Evolutionary conservation across 2,888 invertebrate genomes (phyloP).

Genomic region (Erynnis tages): DNA sequence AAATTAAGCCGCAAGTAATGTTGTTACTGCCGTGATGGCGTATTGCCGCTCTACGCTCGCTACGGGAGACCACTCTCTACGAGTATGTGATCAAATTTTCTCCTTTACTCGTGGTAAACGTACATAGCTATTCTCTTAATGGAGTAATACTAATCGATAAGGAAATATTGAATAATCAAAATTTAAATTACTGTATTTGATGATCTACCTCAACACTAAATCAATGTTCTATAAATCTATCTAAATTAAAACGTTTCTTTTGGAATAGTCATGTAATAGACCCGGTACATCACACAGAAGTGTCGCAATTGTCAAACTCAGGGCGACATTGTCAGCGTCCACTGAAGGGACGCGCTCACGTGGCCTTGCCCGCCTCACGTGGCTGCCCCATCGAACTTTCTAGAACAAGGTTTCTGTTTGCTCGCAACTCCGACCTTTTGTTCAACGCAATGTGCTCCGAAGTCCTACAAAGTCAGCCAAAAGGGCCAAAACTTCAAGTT

Average conservation of each 20-base stretch:
- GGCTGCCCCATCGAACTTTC: slow-evolving; percentile 31
- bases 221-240: too few species aligned
- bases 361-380: slow-evolving; percentile 39
- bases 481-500: slow-evolving; percentile 54
- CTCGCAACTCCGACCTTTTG: slow-evolving; percentile 49
- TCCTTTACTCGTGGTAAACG: slow-evolving; percentile 8
- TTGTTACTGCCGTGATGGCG: slow-evolving; percentile 17
- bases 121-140: not conserved
- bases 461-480: slow-evolving; percentile 57
- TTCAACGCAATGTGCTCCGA: slow-evolving; percentile 58
- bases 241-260: too few species aligned
- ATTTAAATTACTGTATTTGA: not conserved
- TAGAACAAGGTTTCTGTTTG: slow-evolving; percentile 54
- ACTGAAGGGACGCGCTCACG: slow-evolving; percentile 52
- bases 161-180: not conserved
- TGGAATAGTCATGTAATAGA: not conserved
- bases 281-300: not conserved
- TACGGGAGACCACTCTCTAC: slow-evolving; percentile 22
- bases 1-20: slow-evolving; percentile 20
- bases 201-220: too few species aligned
- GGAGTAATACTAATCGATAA: slow-evolving; percentile 44
- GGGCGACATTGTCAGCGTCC: slow-evolving; percentile 3
- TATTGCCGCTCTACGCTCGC: slow-evolving; percentile 25
- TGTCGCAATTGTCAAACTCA: slow-evolving; percentile 9
- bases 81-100: slow-evolving; percentile 13